Evolutionary conservation across 1,140 invertebrate genomes (phyloP).

Genomic region (Trachelipus rathkii): DNA sequence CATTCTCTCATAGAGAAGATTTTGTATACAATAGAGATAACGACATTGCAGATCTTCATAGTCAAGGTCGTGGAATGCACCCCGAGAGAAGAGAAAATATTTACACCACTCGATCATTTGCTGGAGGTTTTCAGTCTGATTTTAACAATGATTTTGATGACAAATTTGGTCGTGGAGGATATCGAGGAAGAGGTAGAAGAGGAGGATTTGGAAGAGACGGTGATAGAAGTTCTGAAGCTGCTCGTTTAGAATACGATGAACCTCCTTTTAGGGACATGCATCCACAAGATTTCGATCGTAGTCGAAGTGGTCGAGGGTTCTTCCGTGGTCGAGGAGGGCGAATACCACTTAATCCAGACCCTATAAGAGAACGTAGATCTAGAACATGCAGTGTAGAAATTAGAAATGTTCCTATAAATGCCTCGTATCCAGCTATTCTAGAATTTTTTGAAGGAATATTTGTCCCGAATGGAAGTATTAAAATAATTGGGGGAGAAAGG

Average conservation of each 20-base stretch:
- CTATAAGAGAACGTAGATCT: background rate
- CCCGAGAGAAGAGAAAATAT: conserved; percentile 9
- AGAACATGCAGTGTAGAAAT: conserved; percentile 58
- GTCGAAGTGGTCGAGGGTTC: conserved; percentile 50
- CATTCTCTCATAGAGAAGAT: too few relatives aligned
- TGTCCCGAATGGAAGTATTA: conserved; percentile 76
- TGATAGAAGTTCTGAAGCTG: background rate
- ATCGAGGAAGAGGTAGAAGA: conserved; percentile 30
- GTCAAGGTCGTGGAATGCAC: background rate
- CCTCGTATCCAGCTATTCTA: conserved; percentile 71
- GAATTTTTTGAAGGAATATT: conserved; percentile 72
- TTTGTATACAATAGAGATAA: too few relatives aligned
- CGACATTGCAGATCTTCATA: too few relatives aligned
- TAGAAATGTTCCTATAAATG: conserved; percentile 61
- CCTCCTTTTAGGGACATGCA: conserved; percentile 1
- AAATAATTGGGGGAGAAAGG: conserved; percentile 73
- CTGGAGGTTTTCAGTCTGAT: conserved; percentile 6
- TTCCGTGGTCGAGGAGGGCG: conserved; percentile 47
- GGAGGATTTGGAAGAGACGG: conserved; percentile 21
- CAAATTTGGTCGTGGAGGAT: conserved; percentile 28
- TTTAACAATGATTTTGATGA: conserved; percentile 27
- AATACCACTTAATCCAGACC: background rate
- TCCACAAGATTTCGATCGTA: conserved; percentile 55
- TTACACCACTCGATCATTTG: conserved; percentile 4
- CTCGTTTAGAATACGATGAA: background rate